Percentiles rank a stretch among this genome's conserved stretches.
Evolutionary conservation across 2,888 invertebrate genomes (phyloP).

Genomic region (Xestia rhomboidea): DNA sequence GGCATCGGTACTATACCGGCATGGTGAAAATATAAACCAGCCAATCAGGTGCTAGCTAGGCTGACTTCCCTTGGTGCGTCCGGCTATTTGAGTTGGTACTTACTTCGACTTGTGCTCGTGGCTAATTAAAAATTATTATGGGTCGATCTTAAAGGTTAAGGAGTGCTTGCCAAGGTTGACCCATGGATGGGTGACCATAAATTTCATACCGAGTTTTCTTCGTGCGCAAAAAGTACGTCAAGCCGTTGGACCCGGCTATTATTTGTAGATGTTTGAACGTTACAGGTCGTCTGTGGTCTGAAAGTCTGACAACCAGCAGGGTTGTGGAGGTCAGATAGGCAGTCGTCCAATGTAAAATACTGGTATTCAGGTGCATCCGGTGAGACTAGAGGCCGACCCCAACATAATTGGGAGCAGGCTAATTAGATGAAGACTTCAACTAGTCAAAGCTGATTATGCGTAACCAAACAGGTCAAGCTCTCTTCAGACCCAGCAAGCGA

Average conservation of each 20-base stretch:
- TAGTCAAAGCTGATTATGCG: too few species aligned
- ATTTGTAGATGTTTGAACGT: background rate
- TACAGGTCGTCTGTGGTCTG: background rate
- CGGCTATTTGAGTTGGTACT: background rate
- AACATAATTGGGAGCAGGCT: background rate
- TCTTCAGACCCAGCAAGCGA: too few species aligned
- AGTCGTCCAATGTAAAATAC: background rate
- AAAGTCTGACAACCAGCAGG: background rate
- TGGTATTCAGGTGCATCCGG: background rate
- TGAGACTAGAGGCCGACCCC: background rate
- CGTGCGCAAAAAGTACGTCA: too few species aligned
- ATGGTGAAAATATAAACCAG: background rate
- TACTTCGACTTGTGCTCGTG: background rate
- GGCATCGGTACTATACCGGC: background rate
- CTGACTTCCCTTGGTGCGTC: background rate
- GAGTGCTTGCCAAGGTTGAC: background rate
- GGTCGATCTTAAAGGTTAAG: background rate
- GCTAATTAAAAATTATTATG: background rate
- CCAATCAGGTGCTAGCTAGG: background rate
- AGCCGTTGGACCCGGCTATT: background rate
- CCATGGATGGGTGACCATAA: too few species aligned
- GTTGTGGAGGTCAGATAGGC: too few species aligned
- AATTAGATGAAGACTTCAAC: too few species aligned
- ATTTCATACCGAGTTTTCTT: background rate
- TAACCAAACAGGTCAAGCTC: too few species aligned